Evolutionary conservation across 2,797 vertebrate species (phyloP).

Genomic region (Ctenochaetus hawaiiensis): DNA sequence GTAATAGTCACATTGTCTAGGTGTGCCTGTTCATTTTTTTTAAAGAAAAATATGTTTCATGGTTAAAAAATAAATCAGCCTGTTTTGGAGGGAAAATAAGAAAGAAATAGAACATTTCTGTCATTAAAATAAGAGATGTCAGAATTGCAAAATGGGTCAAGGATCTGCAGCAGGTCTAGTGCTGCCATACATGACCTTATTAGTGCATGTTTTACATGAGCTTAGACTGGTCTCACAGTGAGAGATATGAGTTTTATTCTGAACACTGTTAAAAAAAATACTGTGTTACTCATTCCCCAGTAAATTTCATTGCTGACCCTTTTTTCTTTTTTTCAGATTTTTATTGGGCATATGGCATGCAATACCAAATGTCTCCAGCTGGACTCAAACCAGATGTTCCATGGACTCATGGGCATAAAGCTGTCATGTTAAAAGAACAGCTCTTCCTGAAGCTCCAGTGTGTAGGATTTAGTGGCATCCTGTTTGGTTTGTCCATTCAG

Average conservation of each 20-base stretch:
- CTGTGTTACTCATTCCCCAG: not conserved
- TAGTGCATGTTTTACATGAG: constrained; percentile 3
- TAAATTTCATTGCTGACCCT: not conserved
- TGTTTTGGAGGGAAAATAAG: not conserved
- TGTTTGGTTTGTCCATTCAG: too few relatives aligned
- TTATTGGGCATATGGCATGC: too few relatives aligned
- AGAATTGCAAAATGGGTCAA: constrained; percentile 7
- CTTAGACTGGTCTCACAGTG: not conserved
- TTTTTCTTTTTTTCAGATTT: not conserved
- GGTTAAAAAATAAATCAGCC: not conserved
- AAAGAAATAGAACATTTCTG: not conserved
- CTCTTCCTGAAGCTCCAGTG: too few relatives aligned
- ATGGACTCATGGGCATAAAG: not conserved
- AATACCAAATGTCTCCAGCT: not conserved
- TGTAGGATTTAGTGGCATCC: too few relatives aligned
- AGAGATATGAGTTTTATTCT: not conserved
- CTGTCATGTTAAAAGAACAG: not conserved
- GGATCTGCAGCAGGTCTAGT: not conserved
- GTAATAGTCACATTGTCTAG: not conserved
- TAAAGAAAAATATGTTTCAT: too few relatives aligned
- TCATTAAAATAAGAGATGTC: constrained; percentile 2
- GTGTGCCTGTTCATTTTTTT: too few relatives aligned
- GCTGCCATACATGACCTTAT: not conserved
- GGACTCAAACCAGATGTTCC: not conserved
- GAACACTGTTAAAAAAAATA: not conserved